A percentile compares a stretch with the other conserved stretches of the same genome.
These are phyloP conservation scores for Smithornis capensis DNA, from an alignment of 2,113 vertebrate species.

Conservation along the genomic window DNA sequence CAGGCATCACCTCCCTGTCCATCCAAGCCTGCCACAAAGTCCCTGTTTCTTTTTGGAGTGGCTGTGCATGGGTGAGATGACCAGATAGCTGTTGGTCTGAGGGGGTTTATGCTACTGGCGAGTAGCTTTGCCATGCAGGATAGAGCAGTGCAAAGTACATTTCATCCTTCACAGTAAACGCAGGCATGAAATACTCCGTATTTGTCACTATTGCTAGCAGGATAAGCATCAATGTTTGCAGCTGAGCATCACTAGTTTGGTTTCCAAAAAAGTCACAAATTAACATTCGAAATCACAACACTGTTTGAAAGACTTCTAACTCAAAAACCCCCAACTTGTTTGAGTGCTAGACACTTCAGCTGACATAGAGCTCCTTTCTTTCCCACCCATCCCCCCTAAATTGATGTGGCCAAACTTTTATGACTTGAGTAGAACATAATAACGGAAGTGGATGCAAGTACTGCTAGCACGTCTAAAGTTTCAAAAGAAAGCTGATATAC, in stretches of 20 bases:
- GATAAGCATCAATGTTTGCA: not conserved
- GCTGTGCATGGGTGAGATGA: not conserved
- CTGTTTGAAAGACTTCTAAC: not conserved
- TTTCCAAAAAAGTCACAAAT: not conserved
- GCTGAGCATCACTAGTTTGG: not conserved
- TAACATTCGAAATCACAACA: not conserved
- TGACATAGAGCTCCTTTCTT: not conserved
- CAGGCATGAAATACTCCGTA: not conserved
- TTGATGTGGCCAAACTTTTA: not conserved
- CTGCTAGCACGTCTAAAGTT: not conserved
- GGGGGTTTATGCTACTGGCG: not conserved
- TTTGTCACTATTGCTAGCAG: fast-evolving
- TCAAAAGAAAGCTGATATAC: not conserved
- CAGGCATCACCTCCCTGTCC: not conserved
- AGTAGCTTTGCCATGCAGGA: fast-evolving
- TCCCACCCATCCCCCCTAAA: not conserved
- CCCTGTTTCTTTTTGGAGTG: not conserved
- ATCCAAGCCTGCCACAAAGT: fast-evolving
- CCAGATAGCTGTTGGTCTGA: fast-evolving
- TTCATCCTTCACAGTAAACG: not conserved
- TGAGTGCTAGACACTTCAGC: not conserved
- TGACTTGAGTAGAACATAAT: not conserved
- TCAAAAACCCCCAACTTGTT: not conserved
- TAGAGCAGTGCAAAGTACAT: not conserved
- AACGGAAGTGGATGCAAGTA: fast-evolving